Evolutionary conservation across 2,113 vertebrate genomes (phyloP), one percentile per base, ranked within the genome.

Genomic region (Malurus melanocephalus): DNA sequence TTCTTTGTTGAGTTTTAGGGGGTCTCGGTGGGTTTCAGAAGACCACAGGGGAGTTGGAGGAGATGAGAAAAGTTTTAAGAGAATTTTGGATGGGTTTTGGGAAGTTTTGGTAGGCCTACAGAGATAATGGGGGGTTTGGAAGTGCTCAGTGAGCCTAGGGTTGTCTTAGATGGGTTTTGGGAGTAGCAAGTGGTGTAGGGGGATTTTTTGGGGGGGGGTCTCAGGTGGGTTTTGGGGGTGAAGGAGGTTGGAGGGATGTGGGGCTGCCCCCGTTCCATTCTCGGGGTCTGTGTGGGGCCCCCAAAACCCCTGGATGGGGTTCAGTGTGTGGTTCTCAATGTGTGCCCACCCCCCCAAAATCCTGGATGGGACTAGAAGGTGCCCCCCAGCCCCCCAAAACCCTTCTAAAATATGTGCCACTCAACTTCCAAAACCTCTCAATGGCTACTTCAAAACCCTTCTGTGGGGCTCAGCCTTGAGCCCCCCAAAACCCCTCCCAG

Each of bases 161-260:
- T 15, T 1, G 6, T 13, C 15, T 13, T 16, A 7, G 20, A 10
- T 40, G 49, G 6, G 16, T 32, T 53, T 32, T 3, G 9, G 8
- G 20, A 20, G 20, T 30, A 49, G 13, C 27, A 40, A 13, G 15
- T 10, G 3, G 11, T 3, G 0, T 38, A 13, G 27, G 7, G 5
- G 4, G 20, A 18, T n/a, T n/a, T 35, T 35, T 35, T 35, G 35
- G 35, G 35, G 35, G n/a, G n/a, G n/a, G n/a, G n/a, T n/a, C n/a
- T n/a, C n/a, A 35, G 35, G 35, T 35, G 35, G 9, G 7, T 35
- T 35, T 35, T 35, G 35, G 35, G 9, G 35, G 35, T n/a, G n/a
- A n/a, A n/a, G 28, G 49, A 10, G 28, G 9, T 18, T 40, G 7
- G 48, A 17, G 48, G 28, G 11, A 6, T 51, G 26, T 12, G 19